Conservation (phyloP, 2,797 vertebrate species). For the Aphelocoma californica region DNA sequence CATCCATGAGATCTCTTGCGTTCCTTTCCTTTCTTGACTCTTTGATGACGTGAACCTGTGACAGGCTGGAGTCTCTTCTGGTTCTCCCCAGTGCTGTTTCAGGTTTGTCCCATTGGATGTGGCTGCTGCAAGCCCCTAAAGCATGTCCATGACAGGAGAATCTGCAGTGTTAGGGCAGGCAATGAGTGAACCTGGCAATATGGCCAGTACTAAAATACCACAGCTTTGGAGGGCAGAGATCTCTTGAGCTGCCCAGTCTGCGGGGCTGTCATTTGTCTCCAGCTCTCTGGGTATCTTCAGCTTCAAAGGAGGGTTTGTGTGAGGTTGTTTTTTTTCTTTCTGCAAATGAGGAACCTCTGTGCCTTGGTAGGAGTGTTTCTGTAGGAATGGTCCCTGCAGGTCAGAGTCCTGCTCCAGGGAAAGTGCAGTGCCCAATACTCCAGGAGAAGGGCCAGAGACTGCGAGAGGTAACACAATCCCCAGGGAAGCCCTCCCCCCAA, state of each 20-base stretch:
- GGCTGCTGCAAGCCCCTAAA: not conserved
- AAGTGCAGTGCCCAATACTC: not conserved
- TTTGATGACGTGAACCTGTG: fast-evolving
- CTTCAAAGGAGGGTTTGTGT: not conserved
- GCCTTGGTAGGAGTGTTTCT: not conserved
- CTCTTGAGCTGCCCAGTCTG: not conserved
- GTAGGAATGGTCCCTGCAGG: not conserved
- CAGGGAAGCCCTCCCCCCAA: not conserved
- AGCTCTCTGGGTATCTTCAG: not conserved
- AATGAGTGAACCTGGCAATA: not conserved
- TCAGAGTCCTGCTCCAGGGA: not conserved
- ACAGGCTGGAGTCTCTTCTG: not conserved
- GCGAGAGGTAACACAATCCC: fast-evolving
- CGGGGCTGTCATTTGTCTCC: not conserved
- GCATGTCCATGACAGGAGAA: not conserved
- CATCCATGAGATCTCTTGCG: not conserved
- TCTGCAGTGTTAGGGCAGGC: not conserved
- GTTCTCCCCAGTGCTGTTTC: not conserved
- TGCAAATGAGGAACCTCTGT: not conserved
- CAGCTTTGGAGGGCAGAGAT: not conserved
- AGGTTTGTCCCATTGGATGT: not conserved
- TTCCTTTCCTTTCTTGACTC: not conserved
- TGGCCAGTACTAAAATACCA: not conserved
- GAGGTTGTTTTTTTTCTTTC: not conserved
- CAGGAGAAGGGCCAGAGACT: not conserved